Evolutionary conservation across 1,140 invertebrate species (phyloP), one percentile per base, ranked within the genome.

Genomic region (Tetraneura akinire): DNA sequence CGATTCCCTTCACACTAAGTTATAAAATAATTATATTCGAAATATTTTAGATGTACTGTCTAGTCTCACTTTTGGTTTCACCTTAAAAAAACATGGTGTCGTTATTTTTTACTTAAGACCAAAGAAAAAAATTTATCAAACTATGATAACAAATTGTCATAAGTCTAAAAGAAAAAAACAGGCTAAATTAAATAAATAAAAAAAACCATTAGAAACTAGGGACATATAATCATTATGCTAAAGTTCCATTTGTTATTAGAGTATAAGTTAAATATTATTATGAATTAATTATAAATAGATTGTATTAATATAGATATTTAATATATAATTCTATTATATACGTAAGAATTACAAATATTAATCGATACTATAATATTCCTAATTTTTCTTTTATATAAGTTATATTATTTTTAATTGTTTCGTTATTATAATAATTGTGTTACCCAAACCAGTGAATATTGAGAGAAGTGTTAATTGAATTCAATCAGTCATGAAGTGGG

Each of bases 401-500:
- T 80, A 80, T 71, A 80, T 74, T 80, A 80, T 80, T 62, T 66
- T 73, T 80, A 80, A 78, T 78, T 82, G 82, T 82, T 83, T 83
- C 81, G 80, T 82, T 82, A 83, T 84, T 83, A 83, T 84, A 82
- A 83, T 83, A 83, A 82, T 83, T 81, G 82, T 81, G 55, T 78
- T 78, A 80, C 78, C 68, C 80, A 81, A 82, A 66, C 81, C 80
- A 55, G 70, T 68, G 45, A 45, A 74, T 82, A 70, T 80, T 76
- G 74, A 70, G 81, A 76, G 81, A 68, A 74, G 81, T 73, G 80
- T 82, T 81, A 82, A 81, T 82, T 82, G 82, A 78, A 60, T 82
- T 83, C 81, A 81, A 80, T 82, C 81, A 84, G 88, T 89, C 88
- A 89, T 87, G 88, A 88, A 84, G 88, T 86, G 85, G 87, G 87